These are phyloP conservation scores for Neoniphon sammara DNA, from an alignment of 2,797 vertebrate species.

Conservation along the genomic window DNA sequence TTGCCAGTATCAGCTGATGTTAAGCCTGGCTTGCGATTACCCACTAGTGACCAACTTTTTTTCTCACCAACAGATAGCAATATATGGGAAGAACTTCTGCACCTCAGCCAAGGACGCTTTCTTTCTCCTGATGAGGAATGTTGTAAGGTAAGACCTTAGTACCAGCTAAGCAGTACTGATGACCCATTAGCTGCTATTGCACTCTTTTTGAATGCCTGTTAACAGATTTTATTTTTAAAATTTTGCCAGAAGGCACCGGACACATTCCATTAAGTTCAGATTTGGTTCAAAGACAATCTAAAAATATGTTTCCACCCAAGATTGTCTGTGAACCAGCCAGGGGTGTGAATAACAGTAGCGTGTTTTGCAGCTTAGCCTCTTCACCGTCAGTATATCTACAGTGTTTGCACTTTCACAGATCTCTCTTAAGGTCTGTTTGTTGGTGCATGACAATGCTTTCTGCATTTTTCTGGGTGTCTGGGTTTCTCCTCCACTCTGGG, in stretches of 20 bases:
- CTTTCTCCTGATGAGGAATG: constrained; percentile 94
- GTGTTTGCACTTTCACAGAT: neutral
- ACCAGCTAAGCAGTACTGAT: neutral
- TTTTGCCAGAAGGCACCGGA: neutral
- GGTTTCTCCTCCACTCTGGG: constrained; percentile 26
- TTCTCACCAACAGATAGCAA: constrained; percentile 88
- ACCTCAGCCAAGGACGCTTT: constrained; percentile 93
- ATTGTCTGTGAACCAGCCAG: too few relatives aligned
- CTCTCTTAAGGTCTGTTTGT: neutral
- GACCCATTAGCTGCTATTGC: neutral
- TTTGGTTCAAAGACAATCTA: too few relatives aligned
- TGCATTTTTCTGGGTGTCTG: constrained; percentile 12
- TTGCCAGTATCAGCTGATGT: constrained; percentile 3
- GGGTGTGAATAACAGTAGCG: too few relatives aligned
- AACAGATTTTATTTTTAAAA: too few relatives aligned
- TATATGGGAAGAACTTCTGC: constrained; percentile 97
- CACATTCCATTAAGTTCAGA: too few relatives aligned
- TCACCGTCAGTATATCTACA: neutral
- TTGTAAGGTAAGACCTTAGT: constrained; percentile 89
- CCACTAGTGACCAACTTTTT: neutral
- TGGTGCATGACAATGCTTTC: neutral
- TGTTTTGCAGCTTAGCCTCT: neutral
- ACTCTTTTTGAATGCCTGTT: neutral
- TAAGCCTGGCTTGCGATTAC: neutral
- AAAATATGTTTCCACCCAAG: too few relatives aligned